A percentile compares a stretch with the other conserved stretches of the same genome.
These are phyloP conservation scores for Azorinus chamasolen DNA, from an alignment of 2,888 invertebrate species.

Conservation along the genomic window DNA sequence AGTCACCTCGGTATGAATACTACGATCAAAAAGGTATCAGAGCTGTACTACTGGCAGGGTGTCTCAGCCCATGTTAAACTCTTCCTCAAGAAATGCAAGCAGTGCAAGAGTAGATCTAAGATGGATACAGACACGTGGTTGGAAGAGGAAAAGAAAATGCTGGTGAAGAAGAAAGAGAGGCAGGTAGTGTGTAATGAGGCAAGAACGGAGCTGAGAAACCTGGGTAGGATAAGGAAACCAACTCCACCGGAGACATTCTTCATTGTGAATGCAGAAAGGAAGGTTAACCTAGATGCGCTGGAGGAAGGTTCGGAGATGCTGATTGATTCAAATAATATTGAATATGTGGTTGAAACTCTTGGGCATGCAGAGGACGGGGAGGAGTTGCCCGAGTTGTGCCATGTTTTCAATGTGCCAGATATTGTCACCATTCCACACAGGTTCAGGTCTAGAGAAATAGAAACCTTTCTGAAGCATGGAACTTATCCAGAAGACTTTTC, in stretches of 20 bases:
- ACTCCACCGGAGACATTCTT: slow-evolving; percentile 61
- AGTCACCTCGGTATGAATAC: slow-evolving; percentile 54
- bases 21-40: slow-evolving; percentile 39
- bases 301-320: slow-evolving; percentile 32
- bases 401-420: slow-evolving; percentile 56
- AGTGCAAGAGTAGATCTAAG: slow-evolving; percentile 47
- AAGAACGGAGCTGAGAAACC: slow-evolving; percentile 28
- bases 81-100: slow-evolving; percentile 45
- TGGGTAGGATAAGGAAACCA: slow-evolving; percentile 46
- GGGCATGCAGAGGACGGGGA: slow-evolving; percentile 45
- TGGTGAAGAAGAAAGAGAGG: slow-evolving; percentile 24
- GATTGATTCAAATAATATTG: slow-evolving; percentile 60
- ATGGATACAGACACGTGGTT: slow-evolving; percentile 40
- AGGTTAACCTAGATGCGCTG: slow-evolving; percentile 26
- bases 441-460: slow-evolving; percentile 56
- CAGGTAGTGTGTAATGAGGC: slow-evolving; percentile 1
- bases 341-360: slow-evolving; percentile 59
- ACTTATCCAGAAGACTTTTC: slow-evolving; percentile 49
- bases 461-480: slow-evolving; percentile 36
- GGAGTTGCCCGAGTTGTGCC: slow-evolving; percentile 49
- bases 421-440: slow-evolving; percentile 55
- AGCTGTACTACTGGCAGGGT: slow-evolving; percentile 57
- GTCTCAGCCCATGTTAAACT: slow-evolving; percentile 50
- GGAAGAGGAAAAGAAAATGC: slow-evolving; percentile 32
- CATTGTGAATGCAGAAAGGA: slow-evolving; percentile 54